Base-by-base conservation (phyloP, 2,797 vertebrate species). In the Varecia variegata region DNA sequence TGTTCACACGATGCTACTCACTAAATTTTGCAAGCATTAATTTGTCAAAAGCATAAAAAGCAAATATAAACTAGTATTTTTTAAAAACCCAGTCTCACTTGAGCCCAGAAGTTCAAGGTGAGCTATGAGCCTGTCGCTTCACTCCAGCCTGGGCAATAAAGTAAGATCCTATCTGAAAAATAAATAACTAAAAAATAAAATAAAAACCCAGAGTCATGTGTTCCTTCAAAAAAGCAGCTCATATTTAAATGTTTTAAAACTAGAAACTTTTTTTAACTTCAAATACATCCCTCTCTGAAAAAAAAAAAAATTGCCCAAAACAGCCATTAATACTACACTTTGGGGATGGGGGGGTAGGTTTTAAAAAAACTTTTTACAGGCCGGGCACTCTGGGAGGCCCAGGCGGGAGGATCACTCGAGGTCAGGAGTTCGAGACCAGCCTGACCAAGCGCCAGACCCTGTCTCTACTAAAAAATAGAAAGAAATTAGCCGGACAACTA, bases 21-120 rank as follows among this genome's bases (percentile, higher is more conserved):
- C 54, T 81, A 83, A 70, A 82, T 90, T 90, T 83, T 94, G 38
- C 7, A 92, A 74, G 76, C 89, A 84, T 83, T 83, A 74, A 82
- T 73, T 82, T 94, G 58, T 92, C 54, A 76, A 80, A 12, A 90
- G 13, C 35, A 73, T 83, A 54, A 90, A 93, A 94, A 83, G 7
- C 25, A 94, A 90, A 90, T n/a, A 83, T 89, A 89, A 88, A 73
- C 32, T 68, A 83, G 52, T 25, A 68, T 74, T 79, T 85, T 86
- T 73, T 54, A 88, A 90, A 84, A 84, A 67, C 18, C n/a, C n/a
- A 67, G 65, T 67, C 32, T 65, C 30, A 0, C 62, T 65, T 65
- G 62, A 65, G 62, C 62, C 60, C 62, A 65, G 5, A 65, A 65
- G 32, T 65, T 65, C 62, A 65, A 65, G 62, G 32, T 65, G 30